phyloP scores from a whole-genome alignment of 2,888 invertebrate genomes.

The Cylindroiulus punctatus region DNA sequence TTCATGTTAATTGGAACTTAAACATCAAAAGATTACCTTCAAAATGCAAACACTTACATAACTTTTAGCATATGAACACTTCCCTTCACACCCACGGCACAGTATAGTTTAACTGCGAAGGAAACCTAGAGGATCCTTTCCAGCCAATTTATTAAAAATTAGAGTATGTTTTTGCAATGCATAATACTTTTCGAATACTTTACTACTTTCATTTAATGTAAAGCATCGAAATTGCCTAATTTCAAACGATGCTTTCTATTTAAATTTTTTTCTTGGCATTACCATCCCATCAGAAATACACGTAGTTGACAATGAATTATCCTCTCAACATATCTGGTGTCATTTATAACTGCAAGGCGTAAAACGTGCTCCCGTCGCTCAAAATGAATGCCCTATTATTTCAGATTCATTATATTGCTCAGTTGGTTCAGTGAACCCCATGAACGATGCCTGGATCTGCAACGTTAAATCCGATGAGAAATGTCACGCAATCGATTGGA shows the following conservation, averaged over 20 bases:
- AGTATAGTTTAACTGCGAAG: no score
- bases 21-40: no score
- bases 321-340: background rate
- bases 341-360: background rate
- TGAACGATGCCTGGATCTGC: constrained; percentile 14
- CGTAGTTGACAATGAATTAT: constrained; percentile 6
- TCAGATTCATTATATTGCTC: constrained; percentile 15
- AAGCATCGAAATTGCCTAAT: background rate
- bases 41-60: no score
- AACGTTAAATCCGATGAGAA: constrained; percentile 29
- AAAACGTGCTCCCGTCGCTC: constrained; percentile 7
- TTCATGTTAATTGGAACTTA: background rate
- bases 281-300: background rate
- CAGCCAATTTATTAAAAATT: no score
- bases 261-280: background rate
- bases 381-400: constrained; percentile 36
- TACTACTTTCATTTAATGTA: no score
- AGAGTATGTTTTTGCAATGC: no score
- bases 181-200: no score
- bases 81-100: no score
- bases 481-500: constrained; percentile 31
- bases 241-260: background rate
- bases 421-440: constrained; percentile 26
- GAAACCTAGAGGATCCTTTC: no score
- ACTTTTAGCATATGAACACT: no score